phyloP scores from a whole-genome alignment of 2,797 vertebrate species.

The Helostoma temminkii region DNA sequence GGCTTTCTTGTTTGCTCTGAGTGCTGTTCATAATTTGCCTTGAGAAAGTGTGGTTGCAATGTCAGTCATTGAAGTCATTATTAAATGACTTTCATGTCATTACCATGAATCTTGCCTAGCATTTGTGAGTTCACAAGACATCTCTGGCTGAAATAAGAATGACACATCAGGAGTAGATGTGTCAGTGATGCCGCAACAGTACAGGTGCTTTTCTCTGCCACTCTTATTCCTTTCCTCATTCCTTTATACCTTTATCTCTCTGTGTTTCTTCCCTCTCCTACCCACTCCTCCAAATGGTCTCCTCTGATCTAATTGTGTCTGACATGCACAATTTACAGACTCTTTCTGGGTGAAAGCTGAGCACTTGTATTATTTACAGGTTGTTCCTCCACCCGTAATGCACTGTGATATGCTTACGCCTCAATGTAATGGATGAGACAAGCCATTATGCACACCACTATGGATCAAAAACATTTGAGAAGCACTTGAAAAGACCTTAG shows the following conservation, averaged over 20 bases:
- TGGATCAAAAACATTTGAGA: slow-evolving; percentile 16
- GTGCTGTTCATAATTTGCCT: too few relatives aligned
- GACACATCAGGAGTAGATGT: neutral
- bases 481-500: slow-evolving; percentile 18
- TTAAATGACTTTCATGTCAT: too few relatives aligned
- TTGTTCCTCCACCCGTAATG: slow-evolving; percentile 52
- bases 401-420: slow-evolving; percentile 44
- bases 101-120: neutral
- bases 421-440: slow-evolving; percentile 37
- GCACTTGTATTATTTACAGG: slow-evolving; percentile 51
- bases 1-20: too few relatives aligned
- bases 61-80: too few relatives aligned
- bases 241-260: neutral
- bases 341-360: slow-evolving; percentile 48
- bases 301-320: slow-evolving; percentile 38
- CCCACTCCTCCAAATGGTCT: slow-evolving; percentile 1
- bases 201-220: neutral
- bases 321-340: slow-evolving; percentile 25
- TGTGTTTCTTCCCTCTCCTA: neutral
- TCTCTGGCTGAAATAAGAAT: neutral
- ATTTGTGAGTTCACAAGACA: neutral
- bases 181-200: neutral
- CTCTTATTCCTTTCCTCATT: too few relatives aligned
- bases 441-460: slow-evolving; percentile 17
- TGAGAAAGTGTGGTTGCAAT: too few relatives aligned